Conservation (phyloP, 2,888 invertebrate genomes). For the Galeruca laticollis region DNA sequence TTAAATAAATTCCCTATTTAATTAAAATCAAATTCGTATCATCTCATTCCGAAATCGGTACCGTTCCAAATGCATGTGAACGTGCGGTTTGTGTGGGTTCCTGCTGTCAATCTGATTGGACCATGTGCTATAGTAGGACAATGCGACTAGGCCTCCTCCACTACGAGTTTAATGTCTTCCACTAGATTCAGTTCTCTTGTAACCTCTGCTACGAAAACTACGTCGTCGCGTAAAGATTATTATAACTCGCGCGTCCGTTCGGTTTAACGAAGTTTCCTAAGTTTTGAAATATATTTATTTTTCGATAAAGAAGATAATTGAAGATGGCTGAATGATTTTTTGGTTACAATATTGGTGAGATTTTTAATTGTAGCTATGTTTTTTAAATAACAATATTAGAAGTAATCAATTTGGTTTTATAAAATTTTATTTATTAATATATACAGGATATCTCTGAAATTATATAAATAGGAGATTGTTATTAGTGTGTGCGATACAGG, state of each 20-base stretch:
- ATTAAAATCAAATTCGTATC: background rate
- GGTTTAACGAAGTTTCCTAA: background rate
- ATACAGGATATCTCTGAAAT: too few relatives aligned
- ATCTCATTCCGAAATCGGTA: background rate
- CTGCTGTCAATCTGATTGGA: conserved; percentile 25
- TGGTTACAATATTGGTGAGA: background rate
- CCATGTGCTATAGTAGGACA: conserved; percentile 28
- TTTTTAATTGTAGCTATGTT: too few relatives aligned
- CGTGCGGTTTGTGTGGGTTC: conserved; percentile 2
- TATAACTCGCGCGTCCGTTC: conserved; percentile 28
- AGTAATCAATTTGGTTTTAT: too few relatives aligned
- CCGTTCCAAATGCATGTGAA: background rate
- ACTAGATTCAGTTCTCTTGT: conserved; percentile 40
- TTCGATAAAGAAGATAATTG: background rate
- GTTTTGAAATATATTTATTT: background rate
- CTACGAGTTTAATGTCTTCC: conserved; percentile 35
- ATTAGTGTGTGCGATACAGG: too few relatives aligned
- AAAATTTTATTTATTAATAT: too few relatives aligned
- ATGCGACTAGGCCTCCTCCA: conserved; percentile 30
- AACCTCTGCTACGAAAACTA: conserved; percentile 30
- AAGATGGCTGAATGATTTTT: background rate
- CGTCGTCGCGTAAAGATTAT: conserved; percentile 23
- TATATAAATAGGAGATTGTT: too few relatives aligned
- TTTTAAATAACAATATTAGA: too few relatives aligned
- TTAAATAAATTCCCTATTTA: background rate